Conservation (phyloP, 2,797 vertebrate species). For the Acropternis orthonyx region DNA sequence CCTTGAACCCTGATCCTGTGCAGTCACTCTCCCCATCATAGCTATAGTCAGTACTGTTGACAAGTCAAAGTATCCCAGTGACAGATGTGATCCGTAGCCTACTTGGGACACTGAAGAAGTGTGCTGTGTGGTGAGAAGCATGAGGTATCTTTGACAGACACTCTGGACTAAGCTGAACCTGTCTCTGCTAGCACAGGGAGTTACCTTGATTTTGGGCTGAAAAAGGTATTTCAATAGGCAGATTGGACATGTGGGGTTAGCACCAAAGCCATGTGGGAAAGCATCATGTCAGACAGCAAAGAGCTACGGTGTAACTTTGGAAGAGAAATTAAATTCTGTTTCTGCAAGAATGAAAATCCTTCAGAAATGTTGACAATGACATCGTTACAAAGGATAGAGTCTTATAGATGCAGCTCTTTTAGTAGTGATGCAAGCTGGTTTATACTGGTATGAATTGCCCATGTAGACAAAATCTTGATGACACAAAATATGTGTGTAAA, state of each 20-base stretch:
- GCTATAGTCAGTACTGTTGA: neutral
- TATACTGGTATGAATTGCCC: neutral
- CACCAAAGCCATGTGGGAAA: slow-evolving; percentile 3
- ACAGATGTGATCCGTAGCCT: neutral
- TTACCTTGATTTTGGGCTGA: neutral
- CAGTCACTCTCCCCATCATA: neutral
- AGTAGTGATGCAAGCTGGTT: neutral
- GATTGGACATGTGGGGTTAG: neutral
- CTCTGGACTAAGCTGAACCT: neutral
- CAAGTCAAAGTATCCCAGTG: neutral
- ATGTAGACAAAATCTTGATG: neutral
- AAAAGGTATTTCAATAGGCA: neutral
- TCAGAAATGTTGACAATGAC: neutral
- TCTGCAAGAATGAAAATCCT: neutral
- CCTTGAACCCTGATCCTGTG: neutral
- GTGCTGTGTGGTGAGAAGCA: neutral
- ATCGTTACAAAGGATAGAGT: neutral
- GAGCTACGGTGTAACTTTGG: neutral
- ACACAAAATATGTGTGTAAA: slow-evolving; percentile 9
- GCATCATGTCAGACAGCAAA: neutral
- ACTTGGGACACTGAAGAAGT: neutral
- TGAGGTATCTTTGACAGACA: neutral
- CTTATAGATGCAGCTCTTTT: neutral
- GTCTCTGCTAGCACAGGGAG: neutral
- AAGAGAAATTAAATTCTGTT: neutral